phyloP scores from a whole-genome alignment of 2,888 invertebrate species.

The Volucella inflata region DNA sequence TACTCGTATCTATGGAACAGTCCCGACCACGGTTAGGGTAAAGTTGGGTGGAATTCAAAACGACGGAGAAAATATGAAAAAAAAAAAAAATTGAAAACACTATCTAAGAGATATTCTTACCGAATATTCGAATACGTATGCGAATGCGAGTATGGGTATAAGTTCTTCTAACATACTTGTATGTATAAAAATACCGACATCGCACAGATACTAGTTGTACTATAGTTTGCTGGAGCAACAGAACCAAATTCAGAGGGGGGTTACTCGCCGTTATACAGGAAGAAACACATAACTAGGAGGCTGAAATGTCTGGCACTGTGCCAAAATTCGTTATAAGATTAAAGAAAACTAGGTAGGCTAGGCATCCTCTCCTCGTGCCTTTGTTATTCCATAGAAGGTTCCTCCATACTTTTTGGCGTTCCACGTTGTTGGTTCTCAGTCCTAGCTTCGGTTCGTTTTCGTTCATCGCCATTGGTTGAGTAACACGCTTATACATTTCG shows the following conservation, averaged over 20 bases:
- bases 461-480: constrained; percentile 7
- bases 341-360: constrained; percentile 75
- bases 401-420: constrained; percentile 24
- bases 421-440: constrained; percentile 7
- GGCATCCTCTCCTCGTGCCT: constrained; percentile 61
- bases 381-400: constrained; percentile 66
- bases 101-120: constrained; percentile 47
- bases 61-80: constrained; percentile 19
- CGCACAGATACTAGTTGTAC: too few relatives aligned
- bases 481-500: constrained; percentile 4
- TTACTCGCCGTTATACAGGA: too few relatives aligned
- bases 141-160: too few relatives aligned
- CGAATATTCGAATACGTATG: constrained; percentile 13
- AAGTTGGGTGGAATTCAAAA: constrained; percentile 12
- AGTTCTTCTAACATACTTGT: not conserved
- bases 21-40: constrained; percentile 4
- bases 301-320: constrained; percentile 69
- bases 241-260: too few relatives aligned
- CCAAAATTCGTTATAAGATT: constrained; percentile 75
- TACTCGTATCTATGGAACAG: constrained; percentile 18
- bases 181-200: not conserved
- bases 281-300: constrained; percentile 47
- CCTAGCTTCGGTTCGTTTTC: not conserved
- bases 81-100: constrained; percentile 33
- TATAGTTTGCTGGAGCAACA: not conserved